phyloP scores from a whole-genome alignment of 2,113 vertebrate genomes.

The Planiliza haematocheilus region DNA sequence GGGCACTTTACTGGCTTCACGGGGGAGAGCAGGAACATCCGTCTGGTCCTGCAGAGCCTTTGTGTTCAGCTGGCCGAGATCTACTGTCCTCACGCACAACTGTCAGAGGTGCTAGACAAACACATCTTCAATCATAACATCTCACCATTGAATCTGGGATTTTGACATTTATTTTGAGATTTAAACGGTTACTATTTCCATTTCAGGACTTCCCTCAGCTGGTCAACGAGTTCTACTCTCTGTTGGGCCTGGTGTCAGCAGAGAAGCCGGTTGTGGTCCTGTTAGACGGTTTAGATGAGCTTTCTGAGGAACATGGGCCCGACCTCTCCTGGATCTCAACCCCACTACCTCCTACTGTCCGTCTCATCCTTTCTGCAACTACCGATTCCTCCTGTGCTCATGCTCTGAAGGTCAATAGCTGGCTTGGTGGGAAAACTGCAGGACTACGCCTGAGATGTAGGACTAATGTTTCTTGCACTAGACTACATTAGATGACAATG shows the following conservation, averaged over 20 bases:
- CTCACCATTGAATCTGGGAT: not conserved
- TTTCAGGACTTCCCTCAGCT: constrained; percentile 72
- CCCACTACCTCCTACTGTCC: constrained; percentile 68
- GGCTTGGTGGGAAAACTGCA: not conserved
- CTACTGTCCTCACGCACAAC: constrained; percentile 62
- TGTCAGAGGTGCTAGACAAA: constrained; percentile 67
- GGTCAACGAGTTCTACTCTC: constrained; percentile 73
- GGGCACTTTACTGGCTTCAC: constrained; percentile 72
- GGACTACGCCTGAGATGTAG: too few relatives aligned
- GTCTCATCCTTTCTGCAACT: constrained; percentile 73
- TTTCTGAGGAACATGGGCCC: constrained; percentile 73
- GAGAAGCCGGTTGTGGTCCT: constrained; percentile 69
- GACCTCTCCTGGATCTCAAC: constrained; percentile 77
- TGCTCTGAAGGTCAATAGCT: constrained; percentile 64
- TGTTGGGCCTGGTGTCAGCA: constrained; percentile 68
- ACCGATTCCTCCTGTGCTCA: constrained; percentile 54
- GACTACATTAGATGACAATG: too few relatives aligned
- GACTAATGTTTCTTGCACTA: too few relatives aligned
- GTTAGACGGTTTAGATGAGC: constrained; percentile 79
- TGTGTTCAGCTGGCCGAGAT: constrained; percentile 73
- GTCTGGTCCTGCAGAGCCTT: constrained; percentile 70
- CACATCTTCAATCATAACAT: too few relatives aligned
- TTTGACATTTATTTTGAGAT: not conserved
- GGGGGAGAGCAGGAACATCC: constrained; percentile 69
- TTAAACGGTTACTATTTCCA: not conserved